Evolutionary conservation across 2,888 invertebrate species (phyloP).

Genomic region (Lasius platythorax): DNA sequence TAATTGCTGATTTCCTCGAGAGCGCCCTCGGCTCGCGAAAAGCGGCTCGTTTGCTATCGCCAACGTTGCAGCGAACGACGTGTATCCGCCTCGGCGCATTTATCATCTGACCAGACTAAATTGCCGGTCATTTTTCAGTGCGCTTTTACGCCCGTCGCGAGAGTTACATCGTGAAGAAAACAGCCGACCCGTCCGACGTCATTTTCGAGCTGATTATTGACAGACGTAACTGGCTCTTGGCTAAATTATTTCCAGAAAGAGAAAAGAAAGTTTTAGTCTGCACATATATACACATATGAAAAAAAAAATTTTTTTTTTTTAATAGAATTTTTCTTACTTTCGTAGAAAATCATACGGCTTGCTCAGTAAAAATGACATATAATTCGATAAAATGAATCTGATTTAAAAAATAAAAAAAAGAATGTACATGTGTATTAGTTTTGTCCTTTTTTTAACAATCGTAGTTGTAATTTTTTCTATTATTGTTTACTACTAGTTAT

Average conservation of each 20-base stretch:
- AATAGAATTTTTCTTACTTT: neutral
- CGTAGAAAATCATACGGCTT: neutral
- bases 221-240: constrained; percentile 11
- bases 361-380: neutral
- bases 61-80: constrained; percentile 23
- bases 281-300: neutral
- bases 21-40: constrained; percentile 38
- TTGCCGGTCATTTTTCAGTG: constrained; percentile 52
- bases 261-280: neutral
- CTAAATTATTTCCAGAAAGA: constrained; percentile 13
- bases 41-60: constrained; percentile 50
- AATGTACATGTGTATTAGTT: neutral
- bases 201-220: constrained; percentile 38
- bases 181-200: constrained; percentile 6
- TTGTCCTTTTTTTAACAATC: neutral
- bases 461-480: neutral
- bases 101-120: constrained; percentile 49
- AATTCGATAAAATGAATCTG: neutral
- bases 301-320: neutral
- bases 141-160: constrained; percentile 41
- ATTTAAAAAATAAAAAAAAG: neutral
- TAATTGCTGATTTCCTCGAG: constrained; percentile 65
- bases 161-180: constrained; percentile 14
- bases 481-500: neutral
- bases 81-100: constrained; percentile 37